These are phyloP conservation scores for Taenioides sp. DNA, from an alignment of 2,797 vertebrate genomes.

Conservation along the genomic window DNA sequence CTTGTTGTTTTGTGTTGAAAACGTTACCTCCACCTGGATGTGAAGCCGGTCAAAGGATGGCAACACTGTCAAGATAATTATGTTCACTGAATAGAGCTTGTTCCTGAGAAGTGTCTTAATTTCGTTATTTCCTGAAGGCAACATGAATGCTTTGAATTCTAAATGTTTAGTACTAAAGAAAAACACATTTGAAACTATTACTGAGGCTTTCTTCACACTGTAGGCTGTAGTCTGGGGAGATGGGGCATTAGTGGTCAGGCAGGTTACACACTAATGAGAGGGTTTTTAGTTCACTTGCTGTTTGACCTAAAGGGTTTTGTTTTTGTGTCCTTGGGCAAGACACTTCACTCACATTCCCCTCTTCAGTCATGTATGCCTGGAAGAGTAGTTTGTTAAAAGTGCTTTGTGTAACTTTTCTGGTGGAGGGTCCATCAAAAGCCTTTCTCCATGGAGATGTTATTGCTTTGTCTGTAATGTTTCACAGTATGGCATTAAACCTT, in stretches of 20 bases:
- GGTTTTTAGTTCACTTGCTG: neutral
- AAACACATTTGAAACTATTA: neutral
- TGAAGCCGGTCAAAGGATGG: slow-evolving; percentile 38
- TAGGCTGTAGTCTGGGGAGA: too few relatives aligned
- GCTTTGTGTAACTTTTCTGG: too few relatives aligned
- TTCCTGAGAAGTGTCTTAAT: neutral
- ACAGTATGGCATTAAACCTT: too few relatives aligned
- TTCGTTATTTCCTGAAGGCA: slow-evolving; percentile 10
- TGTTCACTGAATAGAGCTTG: slow-evolving; percentile 18
- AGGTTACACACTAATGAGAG: neutral
- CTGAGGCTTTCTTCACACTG: too few relatives aligned
- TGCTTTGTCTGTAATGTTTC: too few relatives aligned
- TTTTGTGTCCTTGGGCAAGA: neutral
- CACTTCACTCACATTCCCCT: neutral
- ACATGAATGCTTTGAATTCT: neutral
- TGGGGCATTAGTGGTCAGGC: too few relatives aligned
- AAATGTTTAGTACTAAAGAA: neutral
- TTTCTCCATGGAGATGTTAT: too few relatives aligned
- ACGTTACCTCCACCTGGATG: slow-evolving; percentile 37
- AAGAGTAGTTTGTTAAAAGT: neutral
- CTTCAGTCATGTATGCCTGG: neutral
- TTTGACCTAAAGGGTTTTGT: neutral
- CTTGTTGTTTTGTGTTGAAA: slow-evolving; percentile 24
- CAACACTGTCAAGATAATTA: slow-evolving; percentile 29
- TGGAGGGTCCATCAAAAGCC: too few relatives aligned